Evolutionary conservation across 1,140 invertebrate genomes (phyloP), one percentile per base, ranked within the genome.

Genomic region (Ceratosolen solmsi): DNA sequence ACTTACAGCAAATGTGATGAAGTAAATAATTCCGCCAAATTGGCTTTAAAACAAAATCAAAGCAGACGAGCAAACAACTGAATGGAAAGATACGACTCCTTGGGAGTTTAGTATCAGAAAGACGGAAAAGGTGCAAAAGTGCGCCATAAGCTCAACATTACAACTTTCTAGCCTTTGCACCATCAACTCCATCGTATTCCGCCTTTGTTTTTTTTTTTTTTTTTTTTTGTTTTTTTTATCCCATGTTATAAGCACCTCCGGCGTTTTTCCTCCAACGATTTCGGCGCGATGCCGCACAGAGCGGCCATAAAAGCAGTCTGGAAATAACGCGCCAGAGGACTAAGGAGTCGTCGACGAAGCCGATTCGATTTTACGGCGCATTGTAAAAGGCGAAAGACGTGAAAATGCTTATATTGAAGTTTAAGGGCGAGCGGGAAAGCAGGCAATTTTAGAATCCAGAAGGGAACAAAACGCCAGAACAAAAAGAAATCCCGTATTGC

Each of bases 311-410:
- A 77, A 33, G 68, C n/a, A 36, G 68, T 30, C 38, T 72, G 20
- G 33, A 60, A 58, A 63, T 46, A 41, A 79, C 33, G 25, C 41
- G 20, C 9, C 36, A 17, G 49, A 54, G 46, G 49, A 54, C 22
- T 27, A 30, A 17, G 22, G 54, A 36, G 54, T 46, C 36, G 56
- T 27, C 51, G 27, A 2, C 46, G 56, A 22, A 33, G 51, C 4
- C 63, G 75, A 83, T 75, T 80, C 70, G 51, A 73, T 84, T 82
- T 78, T 81, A 84, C 68, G 75, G 27, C 58, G 63, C 22, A 65
- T 56, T 60, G 80, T 84, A 82, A 82, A 80, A 82, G 68, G 22
- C 60, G 13, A 78, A 58, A 78, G 79, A 49, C 36, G n/a, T 79
- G 70, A 74, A 84, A 82, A 80, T 65, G 70, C 73, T 72, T 54